Percentiles rank a stretch among this genome's conserved stretches.
Evolutionary conservation across 2,797 vertebrate genomes (phyloP).

Genomic region (Poecilia picta): DNA sequence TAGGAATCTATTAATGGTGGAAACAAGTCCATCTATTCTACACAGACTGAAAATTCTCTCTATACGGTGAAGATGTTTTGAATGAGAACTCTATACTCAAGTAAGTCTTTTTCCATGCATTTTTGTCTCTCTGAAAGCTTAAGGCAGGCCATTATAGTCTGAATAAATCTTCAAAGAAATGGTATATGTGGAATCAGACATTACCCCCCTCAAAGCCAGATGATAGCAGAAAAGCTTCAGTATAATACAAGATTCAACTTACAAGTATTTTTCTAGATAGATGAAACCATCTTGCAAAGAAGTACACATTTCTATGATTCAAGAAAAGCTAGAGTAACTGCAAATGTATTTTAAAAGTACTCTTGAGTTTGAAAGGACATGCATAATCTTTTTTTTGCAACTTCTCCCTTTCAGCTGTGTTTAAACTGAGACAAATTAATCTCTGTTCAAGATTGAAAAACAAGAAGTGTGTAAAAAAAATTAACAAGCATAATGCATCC

Average conservation of each 20-base stretch:
- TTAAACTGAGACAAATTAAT: not conserved
- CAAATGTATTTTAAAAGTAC: not conserved
- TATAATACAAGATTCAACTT: not conserved
- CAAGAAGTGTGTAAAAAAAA: not conserved
- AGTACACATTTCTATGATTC: not conserved
- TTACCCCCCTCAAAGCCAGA: not conserved
- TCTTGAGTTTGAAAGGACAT: not conserved
- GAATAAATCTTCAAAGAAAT: conserved; percentile 1
- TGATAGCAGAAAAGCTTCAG: not conserved
- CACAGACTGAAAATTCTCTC: not conserved
- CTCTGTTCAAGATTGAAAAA: not conserved
- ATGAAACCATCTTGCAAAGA: not conserved
- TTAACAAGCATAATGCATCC: not conserved
- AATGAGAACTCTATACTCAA: not conserved
- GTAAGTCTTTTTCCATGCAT: not conserved
- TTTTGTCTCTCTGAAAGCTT: not conserved
- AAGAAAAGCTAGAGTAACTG: not conserved
- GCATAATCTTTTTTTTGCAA: not conserved
- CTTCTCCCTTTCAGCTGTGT: not conserved
- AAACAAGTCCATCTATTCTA: not conserved
- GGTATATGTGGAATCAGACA: not conserved
- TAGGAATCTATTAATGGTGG: not conserved
- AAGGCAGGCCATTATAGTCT: not conserved
- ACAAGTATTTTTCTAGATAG: not conserved
- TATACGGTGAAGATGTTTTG: not conserved